phyloP scores from a whole-genome alignment of 2,888 invertebrate genomes.

The Andrena haemorrhoa region DNA sequence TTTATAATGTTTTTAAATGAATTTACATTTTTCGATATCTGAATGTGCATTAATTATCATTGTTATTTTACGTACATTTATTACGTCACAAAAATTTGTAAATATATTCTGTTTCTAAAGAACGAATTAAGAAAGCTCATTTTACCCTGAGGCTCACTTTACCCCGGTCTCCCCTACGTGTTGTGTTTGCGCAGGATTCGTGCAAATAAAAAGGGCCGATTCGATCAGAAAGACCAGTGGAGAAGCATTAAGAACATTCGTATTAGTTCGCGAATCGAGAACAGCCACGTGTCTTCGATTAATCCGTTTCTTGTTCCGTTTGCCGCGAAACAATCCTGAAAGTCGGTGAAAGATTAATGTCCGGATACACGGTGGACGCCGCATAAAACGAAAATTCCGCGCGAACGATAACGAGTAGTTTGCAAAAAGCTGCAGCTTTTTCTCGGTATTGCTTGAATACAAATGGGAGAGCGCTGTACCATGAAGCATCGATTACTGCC shows the following conservation, averaged over 20 bases:
- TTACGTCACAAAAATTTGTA: too few species aligned
- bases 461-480: constrained; percentile 50
- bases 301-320: constrained; percentile 4
- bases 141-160: too few species aligned
- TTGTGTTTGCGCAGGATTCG: neutral
- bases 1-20: too few species aligned
- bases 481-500: constrained; percentile 43
- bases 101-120: too few species aligned
- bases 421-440: constrained; percentile 35
- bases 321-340: constrained; percentile 14
- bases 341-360: constrained; percentile 49
- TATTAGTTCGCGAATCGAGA: neutral
- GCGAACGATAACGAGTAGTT: constrained; percentile 37
- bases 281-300: neutral
- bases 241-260: neutral
- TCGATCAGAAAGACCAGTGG: neutral
- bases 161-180: too few species aligned
- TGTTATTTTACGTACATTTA: too few species aligned
- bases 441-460: constrained; percentile 48
- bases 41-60: too few species aligned
- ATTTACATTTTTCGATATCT: too few species aligned
- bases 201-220: neutral
- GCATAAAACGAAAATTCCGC: constrained; percentile 39
- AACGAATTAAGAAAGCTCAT: too few species aligned
- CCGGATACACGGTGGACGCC: constrained; percentile 1